These are phyloP conservation scores for Centrocercus urophasianus DNA, from an alignment of 2,113 vertebrate species.

Conservation along the genomic window DNA sequence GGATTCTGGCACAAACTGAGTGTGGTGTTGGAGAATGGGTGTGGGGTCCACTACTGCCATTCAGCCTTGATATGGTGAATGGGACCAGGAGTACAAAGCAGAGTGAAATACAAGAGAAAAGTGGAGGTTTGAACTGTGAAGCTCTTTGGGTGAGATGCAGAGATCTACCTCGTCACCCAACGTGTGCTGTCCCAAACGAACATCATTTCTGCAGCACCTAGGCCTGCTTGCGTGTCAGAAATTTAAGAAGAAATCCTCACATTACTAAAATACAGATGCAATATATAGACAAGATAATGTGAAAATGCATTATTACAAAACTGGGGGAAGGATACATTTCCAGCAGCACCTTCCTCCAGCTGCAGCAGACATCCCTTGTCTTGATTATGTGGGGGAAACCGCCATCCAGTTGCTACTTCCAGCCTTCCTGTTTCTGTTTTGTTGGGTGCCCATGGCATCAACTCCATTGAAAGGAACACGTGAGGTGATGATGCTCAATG, in stretches of 20 bases:
- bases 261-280: not conserved
- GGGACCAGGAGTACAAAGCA: not conserved
- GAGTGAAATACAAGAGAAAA: not conserved
- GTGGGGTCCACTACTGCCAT: not conserved
- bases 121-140: rapidly evolving
- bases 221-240: not conserved
- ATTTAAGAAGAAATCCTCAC: not conserved
- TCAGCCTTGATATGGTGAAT: not conserved
- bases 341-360: not conserved
- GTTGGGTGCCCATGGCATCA: not conserved
- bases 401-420: not conserved
- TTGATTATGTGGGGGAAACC: not conserved
- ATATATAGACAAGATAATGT: not conserved
- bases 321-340: not conserved
- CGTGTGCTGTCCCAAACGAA: rapidly evolving
- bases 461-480: rapidly evolving
- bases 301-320: not conserved
- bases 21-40: not conserved
- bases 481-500: not conserved
- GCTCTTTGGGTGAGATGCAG: not conserved
- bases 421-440: not conserved
- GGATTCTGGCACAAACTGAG: rapidly evolving
- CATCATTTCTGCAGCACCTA: rapidly evolving
- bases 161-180: not conserved
- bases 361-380: not conserved